phyloP scores from a whole-genome alignment of 2,113 vertebrate genomes.

The Choloepus hoffmanni region DNA sequence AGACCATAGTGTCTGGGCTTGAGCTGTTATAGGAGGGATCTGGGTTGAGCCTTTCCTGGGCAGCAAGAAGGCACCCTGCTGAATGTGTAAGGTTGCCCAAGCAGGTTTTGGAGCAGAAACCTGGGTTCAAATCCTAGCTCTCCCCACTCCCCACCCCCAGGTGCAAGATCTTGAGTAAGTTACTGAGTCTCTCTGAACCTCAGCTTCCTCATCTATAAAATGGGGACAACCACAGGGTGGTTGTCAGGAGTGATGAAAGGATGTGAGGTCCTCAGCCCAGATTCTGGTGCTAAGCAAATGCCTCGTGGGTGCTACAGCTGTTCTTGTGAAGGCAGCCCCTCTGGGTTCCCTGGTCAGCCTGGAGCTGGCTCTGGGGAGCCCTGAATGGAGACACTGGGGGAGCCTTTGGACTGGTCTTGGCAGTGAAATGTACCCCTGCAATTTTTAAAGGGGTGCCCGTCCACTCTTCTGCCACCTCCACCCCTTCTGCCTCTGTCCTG shows the following conservation, averaged over 20 bases:
- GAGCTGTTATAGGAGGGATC: neutral
- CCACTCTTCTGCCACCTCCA: accelerated
- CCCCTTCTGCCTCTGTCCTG: neutral
- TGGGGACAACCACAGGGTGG: neutral
- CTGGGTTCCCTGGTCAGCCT: neutral
- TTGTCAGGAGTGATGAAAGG: neutral
- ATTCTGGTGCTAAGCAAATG: neutral
- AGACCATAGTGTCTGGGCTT: neutral
- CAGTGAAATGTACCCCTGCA: accelerated
- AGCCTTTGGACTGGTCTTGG: neutral
- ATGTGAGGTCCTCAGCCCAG: neutral
- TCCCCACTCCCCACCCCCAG: too few relatives aligned
- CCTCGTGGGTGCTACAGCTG: accelerated
- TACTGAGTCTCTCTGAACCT: neutral
- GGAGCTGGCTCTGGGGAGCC: neutral
- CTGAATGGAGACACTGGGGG: neutral
- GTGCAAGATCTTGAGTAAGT: neutral
- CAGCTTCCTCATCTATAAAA: neutral
- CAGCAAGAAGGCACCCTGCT: neutral
- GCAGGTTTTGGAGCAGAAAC: neutral
- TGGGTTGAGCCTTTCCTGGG: neutral
- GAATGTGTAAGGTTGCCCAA: accelerated
- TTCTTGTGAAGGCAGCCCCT: neutral
- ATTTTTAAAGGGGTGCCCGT: neutral
- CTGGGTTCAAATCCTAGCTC: neutral